Evolutionary conservation across 2,888 invertebrate genomes (phyloP).

Genomic region (Macrosoma leucophasiata): DNA sequence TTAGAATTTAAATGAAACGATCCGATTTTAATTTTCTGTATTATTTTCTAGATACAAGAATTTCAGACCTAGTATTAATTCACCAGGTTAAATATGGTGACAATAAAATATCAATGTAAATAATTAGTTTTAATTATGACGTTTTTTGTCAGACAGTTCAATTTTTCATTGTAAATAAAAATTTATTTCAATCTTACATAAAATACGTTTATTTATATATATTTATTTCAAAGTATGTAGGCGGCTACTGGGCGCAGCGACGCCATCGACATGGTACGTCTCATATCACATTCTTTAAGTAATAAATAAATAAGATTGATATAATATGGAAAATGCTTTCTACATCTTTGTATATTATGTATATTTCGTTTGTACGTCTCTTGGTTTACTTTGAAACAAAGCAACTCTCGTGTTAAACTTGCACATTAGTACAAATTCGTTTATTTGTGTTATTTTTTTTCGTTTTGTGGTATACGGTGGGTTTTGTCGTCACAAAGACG

Average conservation of each 20-base stretch:
- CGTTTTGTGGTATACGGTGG: no score
- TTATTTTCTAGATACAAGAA: slow-evolving; percentile 16
- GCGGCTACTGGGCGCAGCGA: slow-evolving; percentile 27
- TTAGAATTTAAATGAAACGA: slow-evolving; percentile 9
- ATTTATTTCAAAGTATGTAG: slow-evolving; percentile 28
- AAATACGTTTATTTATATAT: slow-evolving; percentile 27
- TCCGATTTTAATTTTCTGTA: slow-evolving; percentile 14
- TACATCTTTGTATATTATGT: no score
- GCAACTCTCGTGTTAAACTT: background rate
- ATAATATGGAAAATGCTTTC: no score
- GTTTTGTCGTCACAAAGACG: slow-evolving; percentile 33
- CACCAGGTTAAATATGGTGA: slow-evolving; percentile 67
- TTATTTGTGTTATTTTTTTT: no score
- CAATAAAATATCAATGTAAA: slow-evolving; percentile 72
- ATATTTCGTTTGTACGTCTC: slow-evolving; percentile 12
- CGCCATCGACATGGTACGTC: slow-evolving; percentile 33
- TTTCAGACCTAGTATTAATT: slow-evolving; percentile 38
- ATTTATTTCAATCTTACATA: slow-evolving; percentile 40
- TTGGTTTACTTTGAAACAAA: background rate
- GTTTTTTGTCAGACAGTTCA: slow-evolving; percentile 37
- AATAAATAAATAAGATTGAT: slow-evolving; percentile 38
- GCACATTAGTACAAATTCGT: slow-evolving; percentile 10
- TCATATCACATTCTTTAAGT: slow-evolving; percentile 52
- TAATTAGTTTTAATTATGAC: slow-evolving; percentile 59
- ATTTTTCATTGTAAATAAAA: slow-evolving; percentile 49